Evolutionary conservation across 2,888 invertebrate genomes (phyloP).

Genomic region (Volucella bombylans): DNA sequence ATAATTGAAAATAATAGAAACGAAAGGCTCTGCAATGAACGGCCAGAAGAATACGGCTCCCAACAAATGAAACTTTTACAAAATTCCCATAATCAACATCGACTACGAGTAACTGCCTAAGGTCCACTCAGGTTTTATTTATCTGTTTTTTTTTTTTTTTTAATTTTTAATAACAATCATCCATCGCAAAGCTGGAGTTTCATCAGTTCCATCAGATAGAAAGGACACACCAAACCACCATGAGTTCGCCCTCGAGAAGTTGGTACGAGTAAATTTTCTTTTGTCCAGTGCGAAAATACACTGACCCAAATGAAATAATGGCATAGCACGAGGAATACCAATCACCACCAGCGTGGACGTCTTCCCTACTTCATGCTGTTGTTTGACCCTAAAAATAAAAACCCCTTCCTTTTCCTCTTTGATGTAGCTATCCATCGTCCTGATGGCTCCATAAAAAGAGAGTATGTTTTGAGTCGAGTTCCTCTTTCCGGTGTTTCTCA

Average conservation of each 20-base stretch:
- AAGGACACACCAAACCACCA: conserved; percentile 31
- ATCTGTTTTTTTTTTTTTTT: conserved; percentile 13
- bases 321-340: conserved; percentile 59
- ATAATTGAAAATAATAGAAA: conserved; percentile 40
- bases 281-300: conserved; percentile 48
- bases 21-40: conserved; percentile 8
- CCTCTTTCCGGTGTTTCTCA: conserved; percentile 50
- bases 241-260: not conserved
- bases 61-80: conserved; percentile 17
- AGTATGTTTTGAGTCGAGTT: conserved; percentile 48
- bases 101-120: conserved; percentile 17
- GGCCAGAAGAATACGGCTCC: not conserved
- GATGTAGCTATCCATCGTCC: no score
- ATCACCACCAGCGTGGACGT: conserved; percentile 35
- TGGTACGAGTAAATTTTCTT: conserved; percentile 32
- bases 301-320: conserved; percentile 63
- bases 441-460: conserved; percentile 46
- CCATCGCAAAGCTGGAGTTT: conserved; percentile 17
- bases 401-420: not conserved
- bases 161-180: conserved; percentile 63
- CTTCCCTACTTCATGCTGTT: not conserved
- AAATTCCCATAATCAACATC: conserved; percentile 22
- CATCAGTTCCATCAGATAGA: not conserved
- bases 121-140: conserved; percentile 23
- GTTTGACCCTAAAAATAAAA: conserved; percentile 15